Conservation (phyloP, 2,888 invertebrate species). For the Hypomecis atomaria region DNA sequence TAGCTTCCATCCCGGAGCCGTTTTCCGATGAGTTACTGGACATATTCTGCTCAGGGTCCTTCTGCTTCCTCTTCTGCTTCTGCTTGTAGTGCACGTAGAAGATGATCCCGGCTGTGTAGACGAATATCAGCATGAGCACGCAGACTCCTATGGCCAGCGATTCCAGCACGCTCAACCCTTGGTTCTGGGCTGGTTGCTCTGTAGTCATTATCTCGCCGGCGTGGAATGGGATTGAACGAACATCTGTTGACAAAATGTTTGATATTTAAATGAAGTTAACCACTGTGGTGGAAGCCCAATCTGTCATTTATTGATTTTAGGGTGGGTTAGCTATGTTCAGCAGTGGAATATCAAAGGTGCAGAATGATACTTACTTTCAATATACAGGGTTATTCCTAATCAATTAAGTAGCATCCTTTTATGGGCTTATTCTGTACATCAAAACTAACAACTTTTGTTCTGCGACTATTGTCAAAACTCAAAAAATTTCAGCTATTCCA, state of each 20-base stretch:
- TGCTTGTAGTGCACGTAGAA: slow-evolving; percentile 90
- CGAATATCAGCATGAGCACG: slow-evolving; percentile 90
- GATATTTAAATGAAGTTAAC: no score
- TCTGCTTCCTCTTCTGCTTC: slow-evolving; percentile 84
- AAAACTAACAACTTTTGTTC: no score
- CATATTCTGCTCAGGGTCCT: slow-evolving; percentile 71
- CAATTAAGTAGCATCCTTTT: no score
- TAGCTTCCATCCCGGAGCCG: slow-evolving; percentile 67
- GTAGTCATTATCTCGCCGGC: slow-evolving; percentile 84
- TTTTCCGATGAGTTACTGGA: slow-evolving; percentile 69
- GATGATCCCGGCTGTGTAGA: slow-evolving; percentile 93
- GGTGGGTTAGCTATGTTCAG: no score
- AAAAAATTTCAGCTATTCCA: no score
- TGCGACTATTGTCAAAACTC: no score
- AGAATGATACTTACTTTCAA: no score
- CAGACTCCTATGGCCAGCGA: slow-evolving; percentile 93
- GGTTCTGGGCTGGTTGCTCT: slow-evolving; percentile 78
- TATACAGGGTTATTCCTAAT: no score
- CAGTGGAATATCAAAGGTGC: no score
- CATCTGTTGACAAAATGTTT: slow-evolving; percentile 82
- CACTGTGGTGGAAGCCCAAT: no score
- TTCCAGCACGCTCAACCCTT: slow-evolving; percentile 89
- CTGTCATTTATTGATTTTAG: no score
- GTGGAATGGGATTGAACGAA: slow-evolving; percentile 91
- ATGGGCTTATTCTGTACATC: no score